Percentiles rank a stretch among this genome's conserved stretches.
Conservation (phyloP, 2,797 vertebrate species). For the Myotis daubentonii region DNA sequence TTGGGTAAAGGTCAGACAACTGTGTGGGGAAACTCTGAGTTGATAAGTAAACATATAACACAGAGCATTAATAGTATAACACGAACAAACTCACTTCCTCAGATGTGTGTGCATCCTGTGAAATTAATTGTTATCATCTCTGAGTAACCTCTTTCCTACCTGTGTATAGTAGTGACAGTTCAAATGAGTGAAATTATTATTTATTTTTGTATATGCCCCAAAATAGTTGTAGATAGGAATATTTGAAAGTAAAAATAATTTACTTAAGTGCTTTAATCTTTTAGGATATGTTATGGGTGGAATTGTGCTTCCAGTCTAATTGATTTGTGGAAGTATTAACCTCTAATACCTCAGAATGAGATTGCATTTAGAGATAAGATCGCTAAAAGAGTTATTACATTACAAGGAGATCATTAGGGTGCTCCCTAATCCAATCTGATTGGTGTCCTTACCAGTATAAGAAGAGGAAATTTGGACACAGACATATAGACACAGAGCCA, state of each 20-base stretch:
- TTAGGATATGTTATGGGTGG: neutral
- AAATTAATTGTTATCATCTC: neutral
- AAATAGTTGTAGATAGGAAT: neutral
- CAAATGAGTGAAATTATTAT: neutral
- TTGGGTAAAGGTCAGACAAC: neutral
- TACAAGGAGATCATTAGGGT: neutral
- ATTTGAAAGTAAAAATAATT: neutral
- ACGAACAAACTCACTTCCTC: neutral
- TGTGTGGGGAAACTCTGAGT: neutral
- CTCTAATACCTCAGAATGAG: neutral
- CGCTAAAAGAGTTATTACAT: neutral
- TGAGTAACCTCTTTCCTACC: too few species aligned
- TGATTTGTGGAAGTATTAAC: neutral
- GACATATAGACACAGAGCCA: neutral
- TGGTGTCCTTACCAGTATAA: neutral
- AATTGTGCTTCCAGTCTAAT: neutral
- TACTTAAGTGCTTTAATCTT: neutral
- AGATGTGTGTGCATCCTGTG: neutral
- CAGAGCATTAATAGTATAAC: neutral
- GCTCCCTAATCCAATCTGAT: neutral
- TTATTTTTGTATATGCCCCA: neutral
- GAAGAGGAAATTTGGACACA: neutral
- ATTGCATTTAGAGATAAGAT: neutral
- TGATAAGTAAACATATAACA: neutral
- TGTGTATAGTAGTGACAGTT: neutral